Conservation (phyloP, 2,113 vertebrate species). For the Salvelinus fontinalis region DNA sequence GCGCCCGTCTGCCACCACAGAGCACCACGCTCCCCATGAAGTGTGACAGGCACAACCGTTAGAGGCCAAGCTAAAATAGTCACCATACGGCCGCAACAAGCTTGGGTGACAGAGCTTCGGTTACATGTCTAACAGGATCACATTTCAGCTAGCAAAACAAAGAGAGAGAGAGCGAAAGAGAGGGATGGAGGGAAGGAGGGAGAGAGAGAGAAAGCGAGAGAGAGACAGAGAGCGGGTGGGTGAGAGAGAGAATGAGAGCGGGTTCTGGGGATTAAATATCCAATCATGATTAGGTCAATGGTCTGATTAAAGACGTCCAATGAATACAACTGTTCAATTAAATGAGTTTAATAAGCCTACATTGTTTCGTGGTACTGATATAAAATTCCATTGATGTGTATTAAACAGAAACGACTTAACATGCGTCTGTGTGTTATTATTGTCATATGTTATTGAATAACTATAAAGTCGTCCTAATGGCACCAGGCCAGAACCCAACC, state of each 20-base stretch:
- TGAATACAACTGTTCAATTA: too few relatives aligned
- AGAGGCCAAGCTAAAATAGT: slow-evolving; percentile 68
- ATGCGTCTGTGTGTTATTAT: too few relatives aligned
- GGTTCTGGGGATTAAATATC: neutral
- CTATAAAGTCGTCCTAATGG: too few relatives aligned
- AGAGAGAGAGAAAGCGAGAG: neutral
- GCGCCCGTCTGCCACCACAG: slow-evolving; percentile 44
- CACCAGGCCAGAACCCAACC: too few relatives aligned
- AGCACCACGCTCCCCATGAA: slow-evolving; percentile 56
- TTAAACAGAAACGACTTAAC: too few relatives aligned
- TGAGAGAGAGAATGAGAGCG: neutral
- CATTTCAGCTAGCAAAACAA: slow-evolving; percentile 43
- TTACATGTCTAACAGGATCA: slow-evolving; percentile 61
- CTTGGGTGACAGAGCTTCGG: slow-evolving; percentile 58
- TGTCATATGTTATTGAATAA: too few relatives aligned
- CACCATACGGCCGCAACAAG: slow-evolving; percentile 63
- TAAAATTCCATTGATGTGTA: too few relatives aligned
- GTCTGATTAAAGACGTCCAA: too few relatives aligned
- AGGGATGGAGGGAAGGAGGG: neutral
- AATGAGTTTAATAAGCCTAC: too few relatives aligned
- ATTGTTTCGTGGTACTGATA: too few relatives aligned
- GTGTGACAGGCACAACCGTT: slow-evolving; percentile 70
- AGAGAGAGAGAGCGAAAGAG: neutral
- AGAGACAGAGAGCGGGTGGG: neutral
- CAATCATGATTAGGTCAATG: neutral